Base-by-base conservation (phyloP, 2,888 invertebrate species). In the Lydus trimaculatus region DNA sequence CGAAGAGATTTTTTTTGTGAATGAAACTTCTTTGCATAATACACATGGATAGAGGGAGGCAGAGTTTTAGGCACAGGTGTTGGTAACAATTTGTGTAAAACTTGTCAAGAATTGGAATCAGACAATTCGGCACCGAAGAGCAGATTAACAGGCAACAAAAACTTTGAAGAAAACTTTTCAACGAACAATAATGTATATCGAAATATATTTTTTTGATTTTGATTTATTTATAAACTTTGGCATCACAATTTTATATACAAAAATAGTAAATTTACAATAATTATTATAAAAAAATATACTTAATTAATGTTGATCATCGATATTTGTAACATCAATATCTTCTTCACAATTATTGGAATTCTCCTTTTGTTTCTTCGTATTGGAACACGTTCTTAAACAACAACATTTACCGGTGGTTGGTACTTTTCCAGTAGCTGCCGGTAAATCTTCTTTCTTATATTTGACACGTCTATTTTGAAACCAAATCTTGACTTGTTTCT, bases 401-500 rank as follows among this genome's bases (percentile, higher is more conserved):
- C 87, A 88, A 74, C 89, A 89, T 74, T 87, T 88, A 28, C 71
- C 69, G 17, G 73, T 63, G 20, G 73, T 76, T 61, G 31, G 66
- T 13, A 56, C 28, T 64, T 69, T 68, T 11, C 74, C 76, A 7
- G 67, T 72, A 31, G 72, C 75, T 23, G 68, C 72, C 8, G 92
- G 92, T 8, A 90, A 85, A 79, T 93, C 93, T 75, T 96, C 96
- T 80, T 97, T 97, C 88, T 97, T 97, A 85, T 95, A 90, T 84
- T 97, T 97, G 0, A 97, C 97, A 2, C 97, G 89, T 7, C 97
- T 90, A 84, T 97, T 97, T 84, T 97, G 96, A 85, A 97, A 97
- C 97, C 97, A 95, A 75, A 95, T 95, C 84, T 95, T 97, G 73
- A 97, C 97, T 87, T 97, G 97, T 81, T 97, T 98, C 85, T 98